Evolutionary conservation across 2,888 invertebrate genomes (phyloP).

Genomic region (Sesamia inferens): DNA sequence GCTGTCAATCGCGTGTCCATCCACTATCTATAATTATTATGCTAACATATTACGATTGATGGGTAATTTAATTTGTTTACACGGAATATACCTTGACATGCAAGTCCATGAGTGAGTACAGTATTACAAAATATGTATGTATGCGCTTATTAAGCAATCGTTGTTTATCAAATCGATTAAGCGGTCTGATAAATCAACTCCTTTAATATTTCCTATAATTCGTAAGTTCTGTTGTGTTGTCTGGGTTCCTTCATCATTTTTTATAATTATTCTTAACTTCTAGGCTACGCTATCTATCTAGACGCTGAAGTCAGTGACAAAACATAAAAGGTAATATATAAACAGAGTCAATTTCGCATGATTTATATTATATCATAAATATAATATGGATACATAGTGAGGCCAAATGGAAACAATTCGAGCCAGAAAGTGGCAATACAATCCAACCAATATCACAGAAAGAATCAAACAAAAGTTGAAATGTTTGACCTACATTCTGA

Average conservation of each 20-base stretch:
- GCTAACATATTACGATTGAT: slow-evolving; percentile 56
- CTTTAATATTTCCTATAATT: too few species aligned
- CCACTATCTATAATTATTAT: slow-evolving; percentile 46
- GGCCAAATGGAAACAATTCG: not conserved
- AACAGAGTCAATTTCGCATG: too few species aligned
- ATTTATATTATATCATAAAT: too few species aligned
- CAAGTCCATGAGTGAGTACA: slow-evolving; percentile 10
- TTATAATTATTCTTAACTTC: too few species aligned
- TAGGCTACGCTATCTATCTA: too few species aligned
- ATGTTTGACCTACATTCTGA: slow-evolving; percentile 39
- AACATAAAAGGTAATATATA: too few species aligned
- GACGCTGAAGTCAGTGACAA: too few species aligned
- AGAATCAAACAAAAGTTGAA: slow-evolving; percentile 33
- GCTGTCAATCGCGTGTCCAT: slow-evolving; percentile 40
- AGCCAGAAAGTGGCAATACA: slow-evolving; percentile 14
- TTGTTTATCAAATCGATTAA: slow-evolving; percentile 17
- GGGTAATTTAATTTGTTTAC: slow-evolving; percentile 59
- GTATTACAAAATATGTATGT: slow-evolving; percentile 20
- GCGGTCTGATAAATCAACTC: not conserved
- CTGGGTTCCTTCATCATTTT: too few species aligned
- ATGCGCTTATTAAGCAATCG: slow-evolving; percentile 29
- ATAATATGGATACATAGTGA: not conserved
- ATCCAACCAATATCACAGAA: slow-evolving; percentile 15
- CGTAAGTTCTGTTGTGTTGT: too few species aligned
- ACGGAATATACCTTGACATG: slow-evolving; percentile 41